phyloP scores from a whole-genome alignment of 2,113 vertebrate genomes.

The Mormoops blainvillei region DNA sequence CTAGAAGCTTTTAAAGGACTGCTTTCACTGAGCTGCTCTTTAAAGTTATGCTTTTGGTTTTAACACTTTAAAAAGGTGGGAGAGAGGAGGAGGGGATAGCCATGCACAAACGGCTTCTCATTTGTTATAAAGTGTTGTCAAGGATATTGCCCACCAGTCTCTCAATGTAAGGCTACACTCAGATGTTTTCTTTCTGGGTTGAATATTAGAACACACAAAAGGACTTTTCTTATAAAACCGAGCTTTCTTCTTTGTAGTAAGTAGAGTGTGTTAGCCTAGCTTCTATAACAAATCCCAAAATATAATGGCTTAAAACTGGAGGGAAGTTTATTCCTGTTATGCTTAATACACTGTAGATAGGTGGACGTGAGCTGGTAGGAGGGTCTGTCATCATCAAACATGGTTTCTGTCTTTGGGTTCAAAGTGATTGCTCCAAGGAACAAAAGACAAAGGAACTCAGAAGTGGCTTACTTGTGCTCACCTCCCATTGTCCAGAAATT shows the following conservation, averaged over 20 bases:
- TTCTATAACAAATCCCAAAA: neutral
- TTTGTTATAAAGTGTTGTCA: neutral
- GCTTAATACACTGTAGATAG: neutral
- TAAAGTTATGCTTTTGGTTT: neutral
- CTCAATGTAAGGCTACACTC: neutral
- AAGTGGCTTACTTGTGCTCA: neutral
- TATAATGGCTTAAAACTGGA: neutral
- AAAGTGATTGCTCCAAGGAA: neutral
- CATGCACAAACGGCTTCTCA: neutral
- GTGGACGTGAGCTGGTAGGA: neutral
- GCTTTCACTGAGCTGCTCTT: neutral
- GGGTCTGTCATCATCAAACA: neutral
- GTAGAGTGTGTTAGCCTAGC: neutral
- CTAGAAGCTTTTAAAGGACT: neutral
- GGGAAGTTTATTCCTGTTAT: neutral
- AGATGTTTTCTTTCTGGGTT: neutral
- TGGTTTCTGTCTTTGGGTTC: neutral
- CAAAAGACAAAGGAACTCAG: neutral
- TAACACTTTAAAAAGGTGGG: neutral
- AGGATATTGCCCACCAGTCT: neutral
- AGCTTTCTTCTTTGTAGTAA: constrained; percentile 1
- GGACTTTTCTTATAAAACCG: neutral
- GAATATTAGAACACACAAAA: neutral
- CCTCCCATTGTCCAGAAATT: neutral
- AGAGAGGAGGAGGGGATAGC: neutral